Evolutionary conservation across 2,113 vertebrate genomes (phyloP), one percentile per base, ranked within the genome.

Genomic region (Probosciger aterrimus): DNA sequence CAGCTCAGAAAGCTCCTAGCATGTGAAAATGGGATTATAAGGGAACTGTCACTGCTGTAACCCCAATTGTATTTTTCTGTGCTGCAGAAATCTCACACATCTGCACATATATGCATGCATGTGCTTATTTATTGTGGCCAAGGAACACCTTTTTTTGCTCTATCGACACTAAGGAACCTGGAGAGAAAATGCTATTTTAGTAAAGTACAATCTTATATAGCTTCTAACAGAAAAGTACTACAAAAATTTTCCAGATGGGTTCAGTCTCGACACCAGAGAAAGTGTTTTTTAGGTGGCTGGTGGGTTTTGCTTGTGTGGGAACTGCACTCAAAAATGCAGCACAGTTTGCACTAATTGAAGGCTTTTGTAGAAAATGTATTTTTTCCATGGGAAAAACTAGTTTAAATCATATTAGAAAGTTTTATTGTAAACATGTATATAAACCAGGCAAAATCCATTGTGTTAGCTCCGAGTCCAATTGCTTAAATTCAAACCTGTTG

Each of bases 21-120:
- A 41, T 0, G 14, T 95, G 77, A 85, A 95, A 96, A 95, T 85
- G 31, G 49, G 30, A 91, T 96, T 76, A 82, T 91, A 95, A 93
- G 79, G 77, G 53, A 92, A 69, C 27, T 86, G 76, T 88, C 88
- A 84, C 52, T 92, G 73, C 80, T 64, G 25, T 82, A 82, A 92
- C 65, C 74, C 92, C 86, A 84, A 22, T 85, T 94, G 25, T 46
- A 17, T 50, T 28, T 88, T 92, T 94, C 39, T 81, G 17, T 68
- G 74, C 57, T 62, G 67, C 65, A 69, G 69, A 96, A 96, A 79
- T 89, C 82, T 86, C 91, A 86, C 80, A 79, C 37, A 81, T 94
- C 81, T 68, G 41, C 50, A 55, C 85, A 31, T 73, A 60, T 12
- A 82, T 0, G 0, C 53, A 20, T 47, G 55, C 67, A 92, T 0